phyloP scores from a whole-genome alignment of 1,140 invertebrate genomes.

The Orius insidiosus region DNA sequence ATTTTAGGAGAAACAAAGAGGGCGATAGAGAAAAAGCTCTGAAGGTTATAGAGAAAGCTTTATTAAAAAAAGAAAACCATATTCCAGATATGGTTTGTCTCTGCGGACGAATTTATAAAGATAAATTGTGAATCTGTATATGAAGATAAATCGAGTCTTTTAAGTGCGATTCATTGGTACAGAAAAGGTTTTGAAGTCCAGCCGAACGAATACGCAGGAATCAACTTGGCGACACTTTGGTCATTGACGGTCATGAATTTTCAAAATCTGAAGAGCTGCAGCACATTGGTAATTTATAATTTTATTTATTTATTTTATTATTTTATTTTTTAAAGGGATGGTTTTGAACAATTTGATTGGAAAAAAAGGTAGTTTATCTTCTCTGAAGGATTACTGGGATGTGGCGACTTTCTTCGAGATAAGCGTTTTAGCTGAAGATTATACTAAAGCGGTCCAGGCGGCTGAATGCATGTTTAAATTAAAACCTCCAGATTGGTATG shows the following conservation, averaged over 20 bases:
- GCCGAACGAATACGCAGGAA: slow-evolving; percentile 97
- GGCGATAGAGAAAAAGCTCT: slow-evolving; percentile 90
- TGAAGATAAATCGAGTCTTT: slow-evolving; percentile 69
- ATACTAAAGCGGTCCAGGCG: slow-evolving; percentile 90
- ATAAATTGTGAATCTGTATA: slow-evolving; percentile 95
- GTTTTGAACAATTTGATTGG: slow-evolving; percentile 95
- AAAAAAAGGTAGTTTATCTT: slow-evolving; percentile 86
- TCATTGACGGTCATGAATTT: slow-evolving; percentile 95
- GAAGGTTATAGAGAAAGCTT: slow-evolving; percentile 73
- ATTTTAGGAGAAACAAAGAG: slow-evolving; percentile 69
- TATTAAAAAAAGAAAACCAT: slow-evolving; percentile 83
- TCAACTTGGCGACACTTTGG: slow-evolving; percentile 95
- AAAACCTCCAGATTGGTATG: slow-evolving; percentile 90
- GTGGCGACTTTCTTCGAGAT: slow-evolving; percentile 99
- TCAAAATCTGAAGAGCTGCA: slow-evolving; percentile 78
- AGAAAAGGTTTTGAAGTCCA: slow-evolving; percentile 91
- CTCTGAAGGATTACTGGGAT: slow-evolving; percentile 96
- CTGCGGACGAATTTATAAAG: slow-evolving; percentile 96
- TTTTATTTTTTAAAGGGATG: slow-evolving; percentile 41
- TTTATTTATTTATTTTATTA: slow-evolving; percentile 12
- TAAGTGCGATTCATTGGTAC: slow-evolving; percentile 95
- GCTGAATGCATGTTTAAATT: slow-evolving; percentile 98
- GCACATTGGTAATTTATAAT: slow-evolving; percentile 44
- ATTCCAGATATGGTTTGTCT: slow-evolving; percentile 96
- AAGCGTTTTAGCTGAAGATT: slow-evolving; percentile 91